phyloP scores from a whole-genome alignment of 92 coral and sea anemone genomes.

The Parazoanthus darwini region DNA sequence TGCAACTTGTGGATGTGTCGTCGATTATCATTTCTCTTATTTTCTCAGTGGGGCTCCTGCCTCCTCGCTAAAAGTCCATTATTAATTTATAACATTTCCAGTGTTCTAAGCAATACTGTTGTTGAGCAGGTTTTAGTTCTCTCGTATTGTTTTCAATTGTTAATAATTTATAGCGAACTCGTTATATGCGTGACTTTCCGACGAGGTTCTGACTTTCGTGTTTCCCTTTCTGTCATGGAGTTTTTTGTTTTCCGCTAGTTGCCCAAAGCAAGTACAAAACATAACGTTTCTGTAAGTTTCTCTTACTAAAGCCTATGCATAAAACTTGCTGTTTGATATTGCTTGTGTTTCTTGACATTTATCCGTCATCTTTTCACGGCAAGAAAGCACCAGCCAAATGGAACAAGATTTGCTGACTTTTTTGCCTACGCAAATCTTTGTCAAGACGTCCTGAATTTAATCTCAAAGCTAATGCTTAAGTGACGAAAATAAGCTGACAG shows the following conservation, averaged over 20 bases:
- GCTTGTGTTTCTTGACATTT: neutral
- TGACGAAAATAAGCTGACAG: neutral
- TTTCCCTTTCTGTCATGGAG: neutral
- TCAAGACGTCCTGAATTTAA: neutral
- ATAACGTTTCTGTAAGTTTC: neutral
- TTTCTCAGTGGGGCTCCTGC: too few species aligned
- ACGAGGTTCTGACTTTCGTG: too few species aligned
- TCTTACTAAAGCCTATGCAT: neutral
- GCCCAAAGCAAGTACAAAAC: neutral
- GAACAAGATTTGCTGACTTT: neutral
- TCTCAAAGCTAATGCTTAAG: neutral
- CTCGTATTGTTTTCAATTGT: neutral
- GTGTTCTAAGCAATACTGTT: neutral
- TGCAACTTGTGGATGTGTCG: too few species aligned
- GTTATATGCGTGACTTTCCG: too few species aligned
- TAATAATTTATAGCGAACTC: neutral
- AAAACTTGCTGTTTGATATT: neutral
- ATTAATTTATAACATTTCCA: too few species aligned
- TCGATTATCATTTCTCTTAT: too few species aligned
- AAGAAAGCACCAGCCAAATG: too few species aligned
- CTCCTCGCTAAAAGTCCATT: too few species aligned
- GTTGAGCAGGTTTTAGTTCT: neutral
- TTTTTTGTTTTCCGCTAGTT: too few species aligned
- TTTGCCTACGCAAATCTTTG: neutral
- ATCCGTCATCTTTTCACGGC: neutral